Base-by-base conservation (phyloP, 1,140 invertebrate species). In the Himalopsyche phryganea region DNA sequence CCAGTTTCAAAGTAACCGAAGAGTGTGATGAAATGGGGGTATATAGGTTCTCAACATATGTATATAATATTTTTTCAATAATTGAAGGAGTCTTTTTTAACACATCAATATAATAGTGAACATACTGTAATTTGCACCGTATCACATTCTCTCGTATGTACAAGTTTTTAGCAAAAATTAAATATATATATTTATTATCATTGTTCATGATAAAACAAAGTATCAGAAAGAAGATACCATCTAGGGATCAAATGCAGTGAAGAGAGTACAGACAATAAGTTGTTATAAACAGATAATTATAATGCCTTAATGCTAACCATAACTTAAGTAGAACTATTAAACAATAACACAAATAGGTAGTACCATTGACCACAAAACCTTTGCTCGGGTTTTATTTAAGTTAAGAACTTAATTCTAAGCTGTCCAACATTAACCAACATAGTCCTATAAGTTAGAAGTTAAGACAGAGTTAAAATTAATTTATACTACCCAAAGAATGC, bases 311-410 rank as follows among this genome's bases (percentile, higher is more conserved):
- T 58, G 38, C 46, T 58, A 58, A 23, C 28, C 40, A 41, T 45
- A 61, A 55, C 52, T 61, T 55, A 60, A 33, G 47, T 51, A 61
- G 19, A 56, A 48, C 56, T 63, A 63, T 54, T 55, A 63, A 63
- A 51, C 50, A 54, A 63, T 63, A 63, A 63, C 60, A 63, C 51
- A 50, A 58, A 46, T 63, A 58, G 56, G 50, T 63, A 61, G 60
- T 47, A 58, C 50, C 50, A 20, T 15, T 19, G 56, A 63, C 61
- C 61, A 63, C 61, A 63, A 63, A 55, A 63, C 61, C 57, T 63
- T 59, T 63, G 61, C 57, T 63, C 53, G 32, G 46, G 44, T 50
- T 50, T 50, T 49, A 57, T 56, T 58, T 11, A 47, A 48, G 45
- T 48, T 55, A 47, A 55, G 36, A 55, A 55, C 53, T 55, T 55